Evolutionary conservation across 2,797 vertebrate genomes (phyloP), one percentile per base, ranked within the genome.

Genomic region (Orientallactaga sibirica): DNA sequence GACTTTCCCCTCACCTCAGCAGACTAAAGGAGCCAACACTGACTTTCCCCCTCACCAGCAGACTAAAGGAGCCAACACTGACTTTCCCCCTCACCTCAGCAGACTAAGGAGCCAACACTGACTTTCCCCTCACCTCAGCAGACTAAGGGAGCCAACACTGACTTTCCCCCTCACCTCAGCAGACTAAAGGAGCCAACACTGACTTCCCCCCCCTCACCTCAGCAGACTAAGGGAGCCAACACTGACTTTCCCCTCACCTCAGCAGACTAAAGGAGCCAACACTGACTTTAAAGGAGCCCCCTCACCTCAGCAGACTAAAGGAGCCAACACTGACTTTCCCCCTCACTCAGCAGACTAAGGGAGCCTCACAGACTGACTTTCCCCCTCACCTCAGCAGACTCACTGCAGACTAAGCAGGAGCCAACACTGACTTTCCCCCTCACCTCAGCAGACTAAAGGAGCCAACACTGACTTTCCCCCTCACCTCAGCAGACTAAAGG

Each of bases 171-270:
- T 37, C 33, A 37, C 33, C 33, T 37, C 33, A 25, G 94, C 27
- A 66, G 52, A 88, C 76, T 78, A 0, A 11, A 29, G 1, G 25
- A 20, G 10, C 14, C 48, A 86, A 43, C 48, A 25, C 3, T 25
- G 37, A 95, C 95, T 92, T 66, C 97, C 97, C 1, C 2, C 85
- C 97, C 96, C 67, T 95, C 73, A 92, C 29, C 12, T 93, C 92
- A 25, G 94, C 58, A 29, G 81, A 43, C 15, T 75, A n/a, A n/a
- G n/a, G n/a, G n/a, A n/a, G n/a, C n/a, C n/a, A n/a, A n/a, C n/a
- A n/a, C n/a, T n/a, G n/a, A n/a, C n/a, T n/a, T n/a, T n/a, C n/a
- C n/a, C 33, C 33, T 37, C 33, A 37, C 33, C 33, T 37, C 33
- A 37, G 33, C 33, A 37, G 33, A 37, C 33, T 37, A 37, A 37